These are phyloP conservation scores for Aphodius sticticus DNA, from an alignment of 2,888 invertebrate species.

Conservation along the genomic window DNA sequence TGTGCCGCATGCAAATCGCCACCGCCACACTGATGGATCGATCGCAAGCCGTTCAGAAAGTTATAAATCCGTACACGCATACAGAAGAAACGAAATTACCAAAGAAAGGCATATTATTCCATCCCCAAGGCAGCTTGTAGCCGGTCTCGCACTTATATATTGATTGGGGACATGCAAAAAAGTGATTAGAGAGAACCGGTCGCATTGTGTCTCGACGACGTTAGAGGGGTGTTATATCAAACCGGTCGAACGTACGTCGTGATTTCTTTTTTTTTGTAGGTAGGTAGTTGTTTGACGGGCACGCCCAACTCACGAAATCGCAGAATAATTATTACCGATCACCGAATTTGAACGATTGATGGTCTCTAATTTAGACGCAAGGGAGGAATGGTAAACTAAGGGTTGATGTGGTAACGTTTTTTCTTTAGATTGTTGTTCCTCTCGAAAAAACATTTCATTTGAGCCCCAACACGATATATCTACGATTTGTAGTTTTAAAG, in stretches of 20 bases:
- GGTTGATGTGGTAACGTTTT: neutral
- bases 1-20: neutral
- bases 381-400: neutral
- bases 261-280: neutral
- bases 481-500: neutral
- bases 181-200: neutral
- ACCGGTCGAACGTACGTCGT: neutral
- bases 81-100: slow-evolving; percentile 4
- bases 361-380: neutral
- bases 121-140: neutral
- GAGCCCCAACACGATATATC: neutral
- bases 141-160: slow-evolving; percentile 4
- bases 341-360: neutral
- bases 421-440: neutral
- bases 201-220: neutral
- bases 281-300: neutral
- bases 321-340: neutral
- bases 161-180: slow-evolving; percentile 4
- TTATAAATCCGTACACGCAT: slow-evolving; percentile 4
- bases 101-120: neutral
- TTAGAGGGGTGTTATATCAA: neutral
- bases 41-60: neutral
- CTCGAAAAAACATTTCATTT: neutral
- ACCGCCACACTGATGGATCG: neutral
- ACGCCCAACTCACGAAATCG: neutral